Evolutionary conservation across 2,797 vertebrate species (phyloP), one percentile per base, ranked within the genome.

Genomic region (Acropternis orthonyx): DNA sequence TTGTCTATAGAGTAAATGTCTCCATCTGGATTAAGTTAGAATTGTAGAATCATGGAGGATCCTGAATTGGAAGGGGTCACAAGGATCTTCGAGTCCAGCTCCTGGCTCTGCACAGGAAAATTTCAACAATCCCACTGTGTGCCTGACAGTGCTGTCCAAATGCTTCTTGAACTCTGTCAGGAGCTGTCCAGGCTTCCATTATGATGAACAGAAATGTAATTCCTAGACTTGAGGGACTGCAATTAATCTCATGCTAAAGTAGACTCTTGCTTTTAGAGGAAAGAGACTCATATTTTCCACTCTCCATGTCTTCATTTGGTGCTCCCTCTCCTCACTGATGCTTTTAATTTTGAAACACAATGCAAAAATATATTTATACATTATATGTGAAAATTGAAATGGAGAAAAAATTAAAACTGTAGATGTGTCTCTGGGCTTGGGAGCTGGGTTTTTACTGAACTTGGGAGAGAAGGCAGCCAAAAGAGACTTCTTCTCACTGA

Each of bases 11-110:
- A 79, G 5, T 49, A 62, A 78, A 66, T 30, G 10, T 22, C 27
- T 87, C 48, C 61, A n/a, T 34, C 44, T 52, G 44, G 37, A 71
- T 85, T 67, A 63, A 36, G 2, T 16, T 11, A 11, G 39, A 54
- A 59, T 54, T 22, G 32, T 8, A 54, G 18, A 30, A 46, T 72
- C 43, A 12, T 2, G 21, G 34, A 66, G 27, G 48, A 28, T 66
- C 58, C 26, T 36, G 52, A 18, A 26, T 3, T 66, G 30, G 39
- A 52, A 58, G 17, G 14, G 30, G 39, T 28, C 37, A 56, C 37
- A 34, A 34, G 5, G 46, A n/a, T 48, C 39, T 41, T 20, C 0
- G 1, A 66, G 46, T 46, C n/a, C 44, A 71, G 1, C 18, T 72
- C 18, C 52, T 59, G 37, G 12, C 18, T 48, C 30, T 59, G 52